These are phyloP conservation scores for Scartelaos histophorus DNA, from an alignment of 2,113 vertebrate species.

Conservation along the genomic window DNA sequence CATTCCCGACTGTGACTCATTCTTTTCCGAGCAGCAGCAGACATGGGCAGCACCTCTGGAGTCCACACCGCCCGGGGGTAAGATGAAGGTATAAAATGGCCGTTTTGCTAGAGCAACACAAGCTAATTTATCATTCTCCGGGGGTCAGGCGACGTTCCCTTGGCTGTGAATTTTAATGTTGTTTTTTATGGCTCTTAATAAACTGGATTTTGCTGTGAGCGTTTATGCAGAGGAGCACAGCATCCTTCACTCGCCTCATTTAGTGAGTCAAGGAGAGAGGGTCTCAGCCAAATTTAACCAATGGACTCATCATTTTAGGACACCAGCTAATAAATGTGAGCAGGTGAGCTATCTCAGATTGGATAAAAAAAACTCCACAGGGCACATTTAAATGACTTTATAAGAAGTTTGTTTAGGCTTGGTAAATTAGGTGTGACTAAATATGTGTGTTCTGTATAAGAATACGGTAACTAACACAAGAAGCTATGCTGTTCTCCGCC, in stretches of 20 bases:
- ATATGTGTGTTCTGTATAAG: too few relatives aligned
- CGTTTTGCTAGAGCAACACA: slow-evolving; percentile 75
- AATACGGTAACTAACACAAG: too few relatives aligned
- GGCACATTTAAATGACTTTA: neutral
- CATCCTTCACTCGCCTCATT: slow-evolving; percentile 75
- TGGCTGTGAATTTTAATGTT: slow-evolving; percentile 81
- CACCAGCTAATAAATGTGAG: slow-evolving; percentile 25
- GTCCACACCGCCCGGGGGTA: slow-evolving; percentile 29
- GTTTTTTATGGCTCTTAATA: slow-evolving; percentile 83
- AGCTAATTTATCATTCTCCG: slow-evolving; percentile 81
- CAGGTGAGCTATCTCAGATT: slow-evolving; percentile 45
- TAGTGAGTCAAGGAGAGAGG: slow-evolving; percentile 70
- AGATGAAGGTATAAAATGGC: slow-evolving; percentile 68
- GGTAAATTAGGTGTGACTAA: too few relatives aligned
- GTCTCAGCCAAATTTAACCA: slow-evolving; percentile 56
- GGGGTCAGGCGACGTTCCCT: slow-evolving; percentile 73
- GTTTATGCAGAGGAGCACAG: slow-evolving; percentile 76
- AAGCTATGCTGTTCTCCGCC: too few relatives aligned
- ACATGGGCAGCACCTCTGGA: neutral
- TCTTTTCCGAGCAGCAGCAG: slow-evolving; percentile 2
- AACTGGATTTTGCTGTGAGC: slow-evolving; percentile 79
- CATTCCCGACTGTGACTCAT: slow-evolving; percentile 15
- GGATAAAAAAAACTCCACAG: neutral
- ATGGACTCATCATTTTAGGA: slow-evolving; percentile 52
- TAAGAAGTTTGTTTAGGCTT: neutral